A percentile compares a stretch with the other conserved stretches of the same genome.
Conservation (phyloP, 2,113 vertebrate species). For the Notarius lentiginosus region DNA sequence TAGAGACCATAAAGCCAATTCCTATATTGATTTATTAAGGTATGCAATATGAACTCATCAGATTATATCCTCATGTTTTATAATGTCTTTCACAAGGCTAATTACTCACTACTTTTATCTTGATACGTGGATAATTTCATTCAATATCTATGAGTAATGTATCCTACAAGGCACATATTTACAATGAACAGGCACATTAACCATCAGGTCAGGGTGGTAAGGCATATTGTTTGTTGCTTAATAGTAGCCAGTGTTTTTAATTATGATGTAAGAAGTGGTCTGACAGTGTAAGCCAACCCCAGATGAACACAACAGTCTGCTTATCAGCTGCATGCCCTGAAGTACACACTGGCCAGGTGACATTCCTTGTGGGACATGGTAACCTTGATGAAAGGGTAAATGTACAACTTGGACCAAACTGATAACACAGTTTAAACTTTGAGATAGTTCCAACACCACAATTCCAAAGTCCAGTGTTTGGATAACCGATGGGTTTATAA, state of each 20-base stretch:
- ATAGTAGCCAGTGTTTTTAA: not conserved
- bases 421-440: slow-evolving; percentile 52
- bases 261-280: slow-evolving; percentile 13
- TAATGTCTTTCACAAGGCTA: not conserved
- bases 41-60: not conserved
- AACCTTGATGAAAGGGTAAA: slow-evolving; percentile 30
- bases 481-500: slow-evolving; percentile 6
- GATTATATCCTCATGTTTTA: not conserved
- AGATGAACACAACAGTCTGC: not conserved
- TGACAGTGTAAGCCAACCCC: not conserved
- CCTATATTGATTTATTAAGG: not conserved
- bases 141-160: not conserved
- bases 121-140: not conserved
- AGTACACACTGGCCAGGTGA: not conserved
- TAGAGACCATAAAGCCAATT: not conserved
- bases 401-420: slow-evolving; percentile 25
- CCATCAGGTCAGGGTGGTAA: not conserved
- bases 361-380: not conserved
- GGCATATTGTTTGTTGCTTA: not conserved
- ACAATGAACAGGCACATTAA: not conserved
- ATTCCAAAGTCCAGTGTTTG: slow-evolving; percentile 58
- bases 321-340: slow-evolving; percentile 7
- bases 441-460: slow-evolving; percentile 46
- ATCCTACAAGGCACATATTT: not conserved
- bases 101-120: not conserved